Percentiles rank a stretch among this genome's conserved stretches.
phyloP scores from a whole-genome alignment of 2,888 invertebrate species.

The Zhengitettix transpicula region DNA sequence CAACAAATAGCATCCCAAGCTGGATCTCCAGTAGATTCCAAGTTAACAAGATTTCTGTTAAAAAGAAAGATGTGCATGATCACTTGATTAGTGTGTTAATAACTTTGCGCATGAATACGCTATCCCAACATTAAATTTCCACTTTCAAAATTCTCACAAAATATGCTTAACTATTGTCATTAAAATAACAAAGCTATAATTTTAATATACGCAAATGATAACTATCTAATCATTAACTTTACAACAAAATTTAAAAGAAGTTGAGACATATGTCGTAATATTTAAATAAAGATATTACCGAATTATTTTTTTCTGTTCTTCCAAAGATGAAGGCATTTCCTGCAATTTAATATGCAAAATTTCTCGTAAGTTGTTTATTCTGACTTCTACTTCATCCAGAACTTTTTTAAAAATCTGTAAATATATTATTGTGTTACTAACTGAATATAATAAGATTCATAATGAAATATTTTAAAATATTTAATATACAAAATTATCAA shows the following conservation, averaged over 20 bases:
- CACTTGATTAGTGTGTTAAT: too few species aligned
- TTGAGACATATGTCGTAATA: not conserved
- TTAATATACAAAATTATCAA: too few species aligned
- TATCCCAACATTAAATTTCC: too few species aligned
- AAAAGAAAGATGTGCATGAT: constrained; percentile 2
- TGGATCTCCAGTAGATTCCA: constrained; percentile 71
- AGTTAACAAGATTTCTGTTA: constrained; percentile 44
- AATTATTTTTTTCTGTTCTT: constrained; percentile 89
- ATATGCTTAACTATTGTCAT: too few species aligned
- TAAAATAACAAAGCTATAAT: too few species aligned
- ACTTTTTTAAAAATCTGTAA: constrained; percentile 68
- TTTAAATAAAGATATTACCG: constrained; percentile 33
- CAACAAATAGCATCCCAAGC: constrained; percentile 90
- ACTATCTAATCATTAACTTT: too few species aligned
- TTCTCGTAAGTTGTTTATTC: constrained; percentile 64
- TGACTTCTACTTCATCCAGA: constrained; percentile 76
- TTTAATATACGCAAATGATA: too few species aligned
- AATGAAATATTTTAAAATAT: too few species aligned
- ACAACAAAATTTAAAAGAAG: too few species aligned
- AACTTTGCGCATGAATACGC: too few species aligned
- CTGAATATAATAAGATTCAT: too few species aligned
- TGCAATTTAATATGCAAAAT: constrained; percentile 69
- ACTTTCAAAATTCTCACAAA: too few species aligned
- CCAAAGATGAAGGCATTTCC: constrained; percentile 80
- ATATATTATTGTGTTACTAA: constrained; percentile 1